phyloP scores from a whole-genome alignment of 2,113 vertebrate species.

The Regulus satrapa region DNA sequence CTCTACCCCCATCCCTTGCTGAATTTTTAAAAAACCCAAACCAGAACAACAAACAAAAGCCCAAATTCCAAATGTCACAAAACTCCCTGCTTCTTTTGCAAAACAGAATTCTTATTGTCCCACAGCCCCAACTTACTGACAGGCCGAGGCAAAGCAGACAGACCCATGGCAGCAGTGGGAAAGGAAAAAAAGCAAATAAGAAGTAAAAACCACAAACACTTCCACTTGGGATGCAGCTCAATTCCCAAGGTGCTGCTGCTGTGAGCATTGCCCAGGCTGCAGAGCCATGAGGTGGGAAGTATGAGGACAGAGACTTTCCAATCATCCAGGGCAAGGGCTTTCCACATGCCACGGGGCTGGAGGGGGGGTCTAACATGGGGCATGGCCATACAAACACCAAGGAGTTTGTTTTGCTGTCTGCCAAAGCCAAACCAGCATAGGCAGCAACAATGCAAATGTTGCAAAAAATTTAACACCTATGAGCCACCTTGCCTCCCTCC shows the following conservation, averaged over 20 bases:
- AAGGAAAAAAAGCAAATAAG: background rate
- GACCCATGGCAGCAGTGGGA: background rate
- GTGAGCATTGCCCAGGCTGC: rapidly evolving
- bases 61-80: conserved; percentile 10
- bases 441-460: background rate
- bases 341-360: rapidly evolving
- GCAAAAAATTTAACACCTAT: background rate
- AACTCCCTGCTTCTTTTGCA: background rate
- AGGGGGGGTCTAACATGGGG: rapidly evolving
- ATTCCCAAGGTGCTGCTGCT: background rate
- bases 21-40: background rate
- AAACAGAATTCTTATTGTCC: conserved; percentile 23
- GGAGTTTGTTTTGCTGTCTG: background rate
- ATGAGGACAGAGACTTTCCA: rapidly evolving
- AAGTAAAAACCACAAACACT: background rate
- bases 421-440: background rate
- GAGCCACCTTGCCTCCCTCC: background rate
- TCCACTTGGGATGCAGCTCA: background rate
- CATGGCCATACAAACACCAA: rapidly evolving
- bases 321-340: background rate
- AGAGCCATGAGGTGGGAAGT: rapidly evolving
- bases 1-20: background rate
- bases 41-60: background rate
- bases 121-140: background rate
- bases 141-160: conserved; percentile 45